Evolutionary conservation across 2,888 invertebrate genomes (phyloP).

Genomic region (Agonopterix subpropinquella): DNA sequence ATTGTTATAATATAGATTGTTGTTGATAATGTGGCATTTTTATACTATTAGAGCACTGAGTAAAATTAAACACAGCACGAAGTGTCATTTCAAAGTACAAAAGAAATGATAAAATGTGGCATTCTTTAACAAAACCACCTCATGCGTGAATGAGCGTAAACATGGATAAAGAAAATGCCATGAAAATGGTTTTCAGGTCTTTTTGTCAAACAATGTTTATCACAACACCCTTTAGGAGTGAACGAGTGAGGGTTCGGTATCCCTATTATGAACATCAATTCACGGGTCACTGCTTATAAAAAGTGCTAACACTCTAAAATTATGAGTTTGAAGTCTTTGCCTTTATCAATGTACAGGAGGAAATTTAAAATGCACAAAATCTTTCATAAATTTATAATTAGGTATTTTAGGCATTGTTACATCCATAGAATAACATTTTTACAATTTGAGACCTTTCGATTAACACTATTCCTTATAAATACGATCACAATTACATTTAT

Average conservation of each 20-base stretch:
- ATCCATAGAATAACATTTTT: constrained; percentile 3
- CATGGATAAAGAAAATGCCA: constrained; percentile 3
- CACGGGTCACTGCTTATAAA: constrained; percentile 2
- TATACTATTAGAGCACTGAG: not conserved
- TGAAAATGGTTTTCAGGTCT: constrained; percentile 1
- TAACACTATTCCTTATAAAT: constrained; percentile 22
- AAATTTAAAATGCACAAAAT: constrained; percentile 1
- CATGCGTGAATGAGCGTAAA: constrained; percentile 6
- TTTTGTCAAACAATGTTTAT: constrained; percentile 3
- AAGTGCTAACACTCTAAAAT: not conserved
- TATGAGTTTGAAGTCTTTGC: not conserved
- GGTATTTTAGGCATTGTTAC: not conserved
- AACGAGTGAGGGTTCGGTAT: not conserved
- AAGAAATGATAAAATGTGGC: constrained; percentile 3
- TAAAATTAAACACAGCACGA: not conserved
- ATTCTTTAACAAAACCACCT: constrained; percentile 1
- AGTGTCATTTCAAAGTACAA: not conserved
- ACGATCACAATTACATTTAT: constrained; percentile 22
- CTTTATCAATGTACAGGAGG: too few species aligned
- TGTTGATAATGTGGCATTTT: not conserved
- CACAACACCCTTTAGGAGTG: constrained; percentile 3
- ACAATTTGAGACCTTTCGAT: constrained; percentile 34
- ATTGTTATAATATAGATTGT: too few species aligned
- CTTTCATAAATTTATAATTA: not conserved
- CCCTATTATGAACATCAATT: constrained; percentile 4